These are phyloP conservation scores for Delphinapterus leucas DNA, from an alignment of 2,113 vertebrate genomes.

Conservation along the genomic window DNA sequence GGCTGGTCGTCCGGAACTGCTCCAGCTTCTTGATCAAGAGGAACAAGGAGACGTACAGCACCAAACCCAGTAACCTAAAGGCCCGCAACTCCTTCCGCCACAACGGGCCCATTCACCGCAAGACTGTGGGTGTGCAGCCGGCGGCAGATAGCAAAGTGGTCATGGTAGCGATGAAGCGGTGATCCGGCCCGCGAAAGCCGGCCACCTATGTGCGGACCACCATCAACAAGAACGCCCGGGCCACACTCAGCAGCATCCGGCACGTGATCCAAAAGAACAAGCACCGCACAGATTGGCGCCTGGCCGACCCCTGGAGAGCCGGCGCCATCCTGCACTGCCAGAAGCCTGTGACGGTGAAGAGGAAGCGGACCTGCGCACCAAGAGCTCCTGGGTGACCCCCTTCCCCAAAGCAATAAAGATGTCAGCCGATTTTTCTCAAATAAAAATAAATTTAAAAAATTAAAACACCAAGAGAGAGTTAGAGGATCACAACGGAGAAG, in stretches of 20 bases:
- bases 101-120: not conserved
- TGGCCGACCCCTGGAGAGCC: not conserved
- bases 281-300: too few species aligned
- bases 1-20: not conserved
- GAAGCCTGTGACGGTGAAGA: not conserved
- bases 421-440: not conserved
- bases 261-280: not conserved
- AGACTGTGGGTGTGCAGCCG: not conserved
- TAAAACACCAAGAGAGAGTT: not conserved
- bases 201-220: not conserved
- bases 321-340: not conserved
- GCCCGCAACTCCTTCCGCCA: not conserved
- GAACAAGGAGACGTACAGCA: not conserved
- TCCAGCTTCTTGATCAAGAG: not conserved
- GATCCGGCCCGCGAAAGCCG: not conserved
- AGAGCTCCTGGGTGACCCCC: not conserved
- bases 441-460: not conserved
- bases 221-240: not conserved
- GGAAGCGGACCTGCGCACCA: not conserved
- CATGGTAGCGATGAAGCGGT: accelerated
- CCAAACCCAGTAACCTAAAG: not conserved
- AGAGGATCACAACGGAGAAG: not conserved
- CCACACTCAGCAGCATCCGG: not conserved
- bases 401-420: not conserved
- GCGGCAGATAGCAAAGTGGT: not conserved